These are phyloP conservation scores for Phorcus lineatus DNA, from an alignment of 2,888 invertebrate species.

Conservation along the genomic window DNA sequence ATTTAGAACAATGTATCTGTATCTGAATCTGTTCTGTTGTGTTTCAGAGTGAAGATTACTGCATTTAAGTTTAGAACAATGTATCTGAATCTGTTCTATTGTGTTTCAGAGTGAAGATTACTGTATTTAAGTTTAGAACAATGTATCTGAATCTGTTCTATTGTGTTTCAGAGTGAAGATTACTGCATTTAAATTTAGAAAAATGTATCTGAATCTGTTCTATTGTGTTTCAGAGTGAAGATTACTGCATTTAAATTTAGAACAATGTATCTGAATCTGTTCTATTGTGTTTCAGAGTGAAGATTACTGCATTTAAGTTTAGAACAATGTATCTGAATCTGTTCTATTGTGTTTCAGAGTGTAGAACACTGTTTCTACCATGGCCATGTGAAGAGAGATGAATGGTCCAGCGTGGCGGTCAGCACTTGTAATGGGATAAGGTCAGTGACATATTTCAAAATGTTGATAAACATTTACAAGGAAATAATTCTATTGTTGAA, in stretches of 20 bases:
- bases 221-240: background rate
- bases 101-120: no score
- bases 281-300: background rate
- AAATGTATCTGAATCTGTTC: background rate
- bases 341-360: constrained; percentile 55
- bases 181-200: constrained; percentile 89
- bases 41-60: no score
- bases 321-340: background rate
- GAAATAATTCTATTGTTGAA: no score
- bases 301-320: constrained; percentile 73
- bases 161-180: constrained; percentile 78
- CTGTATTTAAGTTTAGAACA: constrained; percentile 73
- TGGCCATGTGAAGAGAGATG: constrained; percentile 96
- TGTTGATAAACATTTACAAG: background rate
- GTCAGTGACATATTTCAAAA: constrained; percentile 58
- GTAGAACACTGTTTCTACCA: constrained; percentile 98
- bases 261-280: background rate
- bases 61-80: constrained; percentile 73
- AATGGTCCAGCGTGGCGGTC: constrained; percentile 96
- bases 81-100: background rate
- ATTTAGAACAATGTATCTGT: background rate
- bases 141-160: background rate
- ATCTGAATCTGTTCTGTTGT: background rate
- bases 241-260: background rate
- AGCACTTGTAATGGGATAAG: constrained; percentile 98